Evolutionary conservation across 2,113 vertebrate genomes (phyloP), one percentile per base, ranked within the genome.

Genomic region (Tachysurus fulvidraco): DNA sequence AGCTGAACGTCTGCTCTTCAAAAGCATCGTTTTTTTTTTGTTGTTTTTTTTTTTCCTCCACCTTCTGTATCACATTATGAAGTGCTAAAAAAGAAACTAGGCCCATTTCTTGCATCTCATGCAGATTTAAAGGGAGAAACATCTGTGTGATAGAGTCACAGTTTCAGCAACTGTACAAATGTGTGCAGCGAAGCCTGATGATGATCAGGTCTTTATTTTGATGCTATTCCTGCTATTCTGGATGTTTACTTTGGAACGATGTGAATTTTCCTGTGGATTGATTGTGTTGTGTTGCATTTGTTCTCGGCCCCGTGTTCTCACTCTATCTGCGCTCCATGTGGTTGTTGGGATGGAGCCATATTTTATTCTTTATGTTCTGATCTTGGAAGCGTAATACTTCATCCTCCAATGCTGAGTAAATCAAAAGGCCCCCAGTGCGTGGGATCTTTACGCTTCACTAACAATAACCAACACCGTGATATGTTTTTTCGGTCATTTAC

Each of bases 251-350:
- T 81, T 81, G 78, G 55, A 80, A 59, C 36, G 19, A 25, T 12
- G 55, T 3, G 30, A 44, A 44, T 60, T 16, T 19, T 60, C 54
- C 55, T 60, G 55, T 59, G 78, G 55, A 81, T 79, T 79, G 57
- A 79, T 79, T n/a, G 25, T 78, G 13, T 78, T 17, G 25, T 54
- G 23, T 78, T 77, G 74, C 25, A 17, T 50, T 78, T 77, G 74
- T 77, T 77, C 46, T n/a, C 30, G 52, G 76, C 36, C n/a, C n/a
- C 4, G n/a, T 16, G 19, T 46, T 25, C 50, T 54, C 71, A 46
- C 10, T 46, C 71, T 50, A 13, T 71, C 73, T 23, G 60, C 21
- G 16, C 71, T 16, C 25, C 74, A 54, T 30, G 77, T 36, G 77
- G n/a, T 79, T 9, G 7, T 19, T 79, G 76, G n/a, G 16, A 19